Evolutionary conservation across 2,113 vertebrate species (phyloP).

Genomic region (Hucho hucho): DNA sequence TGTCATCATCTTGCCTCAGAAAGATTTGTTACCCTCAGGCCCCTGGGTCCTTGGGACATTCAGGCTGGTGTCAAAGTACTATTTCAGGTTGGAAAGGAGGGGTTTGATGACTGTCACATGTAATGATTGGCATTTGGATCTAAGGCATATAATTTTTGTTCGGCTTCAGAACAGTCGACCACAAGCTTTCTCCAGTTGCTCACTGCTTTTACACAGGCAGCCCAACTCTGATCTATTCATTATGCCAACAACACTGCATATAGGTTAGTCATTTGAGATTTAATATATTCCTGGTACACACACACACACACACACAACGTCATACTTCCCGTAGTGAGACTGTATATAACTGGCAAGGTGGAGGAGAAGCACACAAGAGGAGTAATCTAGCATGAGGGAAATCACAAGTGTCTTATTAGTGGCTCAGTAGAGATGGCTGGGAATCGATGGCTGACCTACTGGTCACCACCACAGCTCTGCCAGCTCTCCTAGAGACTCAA

Average conservation of each 20-base stretch:
- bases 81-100: constrained; percentile 23
- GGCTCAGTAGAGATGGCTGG: constrained; percentile 59
- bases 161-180: too few relatives aligned
- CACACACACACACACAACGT: constrained; percentile 19
- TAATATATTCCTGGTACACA: too few relatives aligned
- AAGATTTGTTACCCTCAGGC: constrained; percentile 53
- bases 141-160: constrained; percentile 4
- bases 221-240: too few relatives aligned
- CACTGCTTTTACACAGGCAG: too few relatives aligned
- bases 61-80: constrained; percentile 23
- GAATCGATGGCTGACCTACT: constrained; percentile 66
- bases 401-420: constrained; percentile 77
- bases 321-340: constrained; percentile 18
- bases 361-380: constrained; percentile 40
- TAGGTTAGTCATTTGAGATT: too few relatives aligned
- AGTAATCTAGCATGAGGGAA: constrained; percentile 62
- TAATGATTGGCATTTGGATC: neutral
- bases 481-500: constrained; percentile 49
- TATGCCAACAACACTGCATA: too few relatives aligned
- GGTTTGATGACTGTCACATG: neutral
- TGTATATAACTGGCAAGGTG: constrained; percentile 36
- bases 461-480: constrained; percentile 57
- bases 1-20: constrained; percentile 61
- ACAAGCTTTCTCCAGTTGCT: neutral
- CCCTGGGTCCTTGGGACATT: constrained; percentile 43